A percentile compares a stretch with the other conserved stretches of the same genome.
These are phyloP conservation scores for Cosmia pyralina DNA, from an alignment of 2,888 invertebrate species.

Conservation along the genomic window DNA sequence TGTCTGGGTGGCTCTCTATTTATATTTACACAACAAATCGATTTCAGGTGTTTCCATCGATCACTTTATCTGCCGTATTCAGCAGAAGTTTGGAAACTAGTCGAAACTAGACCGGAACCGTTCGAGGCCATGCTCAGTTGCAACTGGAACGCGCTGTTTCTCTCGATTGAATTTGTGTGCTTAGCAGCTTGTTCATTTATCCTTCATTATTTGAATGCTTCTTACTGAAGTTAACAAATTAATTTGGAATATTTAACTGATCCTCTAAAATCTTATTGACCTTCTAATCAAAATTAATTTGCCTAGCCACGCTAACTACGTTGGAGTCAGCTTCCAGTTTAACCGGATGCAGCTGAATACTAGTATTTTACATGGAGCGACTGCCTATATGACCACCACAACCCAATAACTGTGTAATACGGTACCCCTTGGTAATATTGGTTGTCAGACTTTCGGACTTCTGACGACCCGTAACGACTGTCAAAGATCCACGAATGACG, in stretches of 20 bases:
- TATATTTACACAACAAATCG: conserved; percentile 14
- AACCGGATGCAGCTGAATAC: no score
- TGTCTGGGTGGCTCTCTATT: background rate
- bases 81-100: conserved; percentile 52
- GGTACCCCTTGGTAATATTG: no score
- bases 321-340: no score
- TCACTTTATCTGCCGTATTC: conserved; percentile 39
- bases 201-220: conserved; percentile 4
- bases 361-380: no score
- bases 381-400: no score
- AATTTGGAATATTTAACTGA: background rate
- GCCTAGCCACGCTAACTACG: no score
- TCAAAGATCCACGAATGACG: no score
- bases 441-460: no score
- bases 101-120: conserved; percentile 43
- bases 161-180: conserved; percentile 16
- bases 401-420: no score
- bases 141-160: conserved; percentile 27
- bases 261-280: no score
- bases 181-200: conserved; percentile 7
- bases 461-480: no score
- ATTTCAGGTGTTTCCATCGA: conserved; percentile 22
- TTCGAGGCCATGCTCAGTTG: conserved; percentile 38
- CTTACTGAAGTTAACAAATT: background rate
- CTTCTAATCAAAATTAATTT: no score